Percentiles rank a stretch among this genome's conserved stretches.
phyloP scores from a whole-genome alignment of 2,888 invertebrate species.

The Myopa testacea region DNA sequence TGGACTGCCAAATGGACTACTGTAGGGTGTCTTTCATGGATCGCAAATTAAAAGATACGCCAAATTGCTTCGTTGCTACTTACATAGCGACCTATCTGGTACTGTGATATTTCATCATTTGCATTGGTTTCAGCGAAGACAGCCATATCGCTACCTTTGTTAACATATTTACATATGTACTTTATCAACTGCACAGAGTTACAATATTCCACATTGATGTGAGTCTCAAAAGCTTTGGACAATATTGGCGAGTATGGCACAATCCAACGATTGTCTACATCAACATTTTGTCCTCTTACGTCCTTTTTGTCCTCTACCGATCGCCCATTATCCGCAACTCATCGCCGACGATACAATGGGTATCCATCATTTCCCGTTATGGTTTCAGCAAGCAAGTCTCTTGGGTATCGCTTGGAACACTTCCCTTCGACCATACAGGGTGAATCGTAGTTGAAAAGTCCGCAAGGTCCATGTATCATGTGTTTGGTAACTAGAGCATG shows the following conservation, averaged over 20 bases:
- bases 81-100: constrained; percentile 49
- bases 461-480: background rate
- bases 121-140: no score
- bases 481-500: background rate
- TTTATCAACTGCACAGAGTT: constrained; percentile 53
- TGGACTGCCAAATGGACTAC: background rate
- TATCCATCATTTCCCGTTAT: background rate
- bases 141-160: no score
- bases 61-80: constrained; percentile 43
- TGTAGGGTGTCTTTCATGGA: constrained; percentile 35
- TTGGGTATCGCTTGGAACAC: no score
- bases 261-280: background rate
- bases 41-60: constrained; percentile 44
- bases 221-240: no score
- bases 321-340: constrained; percentile 34
- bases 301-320: no score
- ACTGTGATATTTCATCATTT: no score
- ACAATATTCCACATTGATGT: background rate
- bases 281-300: constrained; percentile 3
- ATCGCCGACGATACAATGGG: constrained; percentile 24
- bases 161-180: constrained; percentile 54
- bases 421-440: no score
- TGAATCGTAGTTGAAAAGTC: background rate
- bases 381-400: background rate
- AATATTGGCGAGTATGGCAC: no score